Base-by-base conservation (phyloP, 2,797 vertebrate species). In the Neosilurus hyrtlii region DNA sequence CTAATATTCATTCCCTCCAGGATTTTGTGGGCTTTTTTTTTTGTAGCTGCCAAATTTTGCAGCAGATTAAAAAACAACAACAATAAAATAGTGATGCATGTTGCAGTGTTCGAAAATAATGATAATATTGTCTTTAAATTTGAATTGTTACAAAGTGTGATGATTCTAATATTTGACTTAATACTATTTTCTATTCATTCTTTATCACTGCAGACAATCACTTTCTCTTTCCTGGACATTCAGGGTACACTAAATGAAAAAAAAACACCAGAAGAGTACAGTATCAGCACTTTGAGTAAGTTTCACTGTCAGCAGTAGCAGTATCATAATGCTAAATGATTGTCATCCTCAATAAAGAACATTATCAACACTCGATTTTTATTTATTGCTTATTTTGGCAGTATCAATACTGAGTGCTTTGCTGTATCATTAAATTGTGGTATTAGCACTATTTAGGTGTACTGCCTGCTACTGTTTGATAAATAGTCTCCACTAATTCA, bases 221-320 rank as follows among this genome's bases (percentile, higher is more conserved):
- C 30, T 30, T 30, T 30, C 30, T 30, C 30, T 30, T 30, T 30
- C 43, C 43, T 43, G 43, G 1, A 43, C 43, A 43, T 30, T 30
- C 1, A 30, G 30, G 30, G 30, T 30, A 30, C 30, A 2, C 30
- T 30, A 30, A 30, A 30, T 22, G 18, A 35, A 63, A 1, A 67
- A 37, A 68, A 22, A 68, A 43, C 16, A 26, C 35, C 18, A 57
- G 2, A 12, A 37, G 20, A 57, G 52, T 26, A 30, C 16, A 20
- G 22, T 74, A 57, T 74, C 54, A 74, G 72, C 18, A 74, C 52
- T 57, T 16, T 72, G 65, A 67, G 65, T 37, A 67, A 65, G 65
- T 16, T 0, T 37, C 61, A 37, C 3, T 30, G 15, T 67, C 30
- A 67, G 4, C 4, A 67, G 9, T 16, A 37, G 65, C 70, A 71